Evolutionary conservation across 2,113 vertebrate species (phyloP).

Genomic region (Hypanus sabinus): DNA sequence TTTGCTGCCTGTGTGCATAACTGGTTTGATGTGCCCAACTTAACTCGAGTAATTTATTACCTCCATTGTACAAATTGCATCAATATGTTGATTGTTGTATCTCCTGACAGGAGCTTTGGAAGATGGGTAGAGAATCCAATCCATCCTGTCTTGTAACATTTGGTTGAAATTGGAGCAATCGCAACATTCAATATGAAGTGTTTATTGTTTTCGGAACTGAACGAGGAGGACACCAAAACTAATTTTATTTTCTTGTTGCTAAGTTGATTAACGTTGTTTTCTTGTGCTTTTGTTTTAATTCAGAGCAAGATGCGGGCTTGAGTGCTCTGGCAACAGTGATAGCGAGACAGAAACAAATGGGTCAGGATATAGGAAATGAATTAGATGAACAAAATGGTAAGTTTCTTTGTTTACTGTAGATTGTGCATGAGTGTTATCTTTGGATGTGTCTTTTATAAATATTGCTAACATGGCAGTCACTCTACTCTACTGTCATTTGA

Average conservation of each 20-base stretch:
- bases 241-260: background rate
- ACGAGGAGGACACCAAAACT: background rate
- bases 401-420: slow-evolving; percentile 35
- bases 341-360: slow-evolving; percentile 89
- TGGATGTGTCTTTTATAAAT: background rate
- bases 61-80: background rate
- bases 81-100: background rate
- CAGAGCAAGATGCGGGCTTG: slow-evolving; percentile 90
- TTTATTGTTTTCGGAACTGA: background rate
- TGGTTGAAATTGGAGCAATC: background rate
- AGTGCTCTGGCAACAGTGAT: slow-evolving; percentile 84
- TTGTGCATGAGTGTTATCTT: background rate
- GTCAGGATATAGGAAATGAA: slow-evolving; percentile 90
- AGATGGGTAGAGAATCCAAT: background rate
- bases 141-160: background rate
- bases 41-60: background rate
- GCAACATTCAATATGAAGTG: background rate
- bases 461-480: too few species aligned
- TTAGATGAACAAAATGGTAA: slow-evolving; percentile 94
- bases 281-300: slow-evolving; percentile 40
- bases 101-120: background rate
- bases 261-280: background rate
- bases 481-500: too few species aligned
- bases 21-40: background rate
- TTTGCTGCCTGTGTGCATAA: background rate